These are phyloP conservation scores for Apamea epomidion DNA, from an alignment of 2,888 invertebrate genomes.

Conservation along the genomic window DNA sequence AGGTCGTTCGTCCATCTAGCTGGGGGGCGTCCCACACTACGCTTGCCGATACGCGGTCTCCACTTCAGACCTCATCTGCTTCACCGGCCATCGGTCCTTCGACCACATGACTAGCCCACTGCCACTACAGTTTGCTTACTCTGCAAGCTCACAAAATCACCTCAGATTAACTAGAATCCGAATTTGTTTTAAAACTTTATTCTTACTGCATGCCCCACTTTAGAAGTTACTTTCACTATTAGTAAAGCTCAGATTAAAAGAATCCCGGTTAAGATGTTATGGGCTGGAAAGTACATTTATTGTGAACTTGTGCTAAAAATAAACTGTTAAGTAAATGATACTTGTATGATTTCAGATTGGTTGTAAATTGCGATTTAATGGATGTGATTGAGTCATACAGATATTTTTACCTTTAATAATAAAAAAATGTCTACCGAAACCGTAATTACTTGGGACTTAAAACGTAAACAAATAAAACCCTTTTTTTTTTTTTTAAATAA, in stretches of 20 bases:
- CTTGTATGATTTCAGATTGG: background rate
- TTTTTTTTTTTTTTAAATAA: no score
- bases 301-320: slow-evolving; percentile 12
- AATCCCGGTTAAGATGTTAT: slow-evolving; percentile 43
- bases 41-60: no score
- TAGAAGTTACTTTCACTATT: slow-evolving; percentile 58
- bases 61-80: no score
- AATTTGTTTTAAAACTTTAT: background rate
- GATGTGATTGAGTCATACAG: background rate
- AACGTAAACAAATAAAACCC: no score
- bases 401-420: background rate
- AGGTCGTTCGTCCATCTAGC: no score
- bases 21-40: no score
- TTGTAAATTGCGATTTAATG: background rate
- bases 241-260: slow-evolving; percentile 33
- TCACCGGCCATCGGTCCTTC: no score
- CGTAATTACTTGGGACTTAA: background rate
- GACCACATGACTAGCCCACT: no score
- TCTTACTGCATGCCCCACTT: slow-evolving; percentile 47
- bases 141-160: no score
- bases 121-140: no score
- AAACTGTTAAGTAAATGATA: background rate
- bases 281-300: slow-evolving; percentile 14
- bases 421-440: background rate
- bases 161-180: background rate